Evolutionary conservation across 2,113 vertebrate species (phyloP), one percentile per base, ranked within the genome.

Genomic region (Nibea albiflora): DNA sequence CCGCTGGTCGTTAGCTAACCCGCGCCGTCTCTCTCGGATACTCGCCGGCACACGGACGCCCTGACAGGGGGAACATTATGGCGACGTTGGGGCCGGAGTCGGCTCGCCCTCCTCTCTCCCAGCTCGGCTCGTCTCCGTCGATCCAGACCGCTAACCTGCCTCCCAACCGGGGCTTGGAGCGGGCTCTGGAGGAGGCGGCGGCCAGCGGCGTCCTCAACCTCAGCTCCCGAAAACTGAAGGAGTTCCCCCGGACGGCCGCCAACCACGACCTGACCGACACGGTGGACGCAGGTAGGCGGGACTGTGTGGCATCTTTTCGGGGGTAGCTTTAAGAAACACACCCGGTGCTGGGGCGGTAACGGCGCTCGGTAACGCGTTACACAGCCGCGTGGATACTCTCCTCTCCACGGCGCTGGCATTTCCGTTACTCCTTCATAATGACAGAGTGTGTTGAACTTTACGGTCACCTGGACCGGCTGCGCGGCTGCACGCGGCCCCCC

Each of bases 111-210:
- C 87, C 96, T 61, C 85, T 73, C 79, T 92, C 92, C 83, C 92
- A 89, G 92, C 93, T 88, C 81, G 66, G 85, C 78, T 81, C 88
- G 24, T 68, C 92, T 78, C 60, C 91, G 79, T 31, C 85, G 62
- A 83, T 53, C 88, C 95, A 90, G 81, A 64, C 80, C 77, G 88
- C 87, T 14, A 91, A 84, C 76, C 94, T 93, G 91, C 96, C 96
- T 28, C 92, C 96, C 52, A 96, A 94, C 94, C 96, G 97, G 26
- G 97, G 96, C 28, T 94, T 98, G 94, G 97, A 98, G 90, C 95
- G 97, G 76, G 96, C 97, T 11, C 90, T 99, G 92, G 97, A 97
- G 90, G 97, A 98, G 92, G 97, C 97, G 64, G 96, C 96, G 8
- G 92, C 94, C 92, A 96, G 95, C 62, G 97, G 97, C 19, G 94